Conservation (phyloP, 2,797 vertebrate species). For the Lepilemur ruficaudatus region DNA sequence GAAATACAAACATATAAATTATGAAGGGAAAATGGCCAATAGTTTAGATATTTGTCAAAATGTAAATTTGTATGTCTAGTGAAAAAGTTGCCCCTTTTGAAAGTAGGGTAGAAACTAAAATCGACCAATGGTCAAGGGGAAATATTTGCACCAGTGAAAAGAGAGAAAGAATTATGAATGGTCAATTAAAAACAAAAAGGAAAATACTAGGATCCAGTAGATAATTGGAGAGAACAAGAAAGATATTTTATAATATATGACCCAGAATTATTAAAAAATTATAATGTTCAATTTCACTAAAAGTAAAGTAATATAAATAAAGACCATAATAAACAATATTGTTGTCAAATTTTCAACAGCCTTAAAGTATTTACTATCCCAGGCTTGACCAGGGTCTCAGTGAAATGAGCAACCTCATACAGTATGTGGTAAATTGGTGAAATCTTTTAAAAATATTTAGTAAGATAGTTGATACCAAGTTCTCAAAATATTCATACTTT, state of each 20-base stretch:
- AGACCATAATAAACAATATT: not conserved
- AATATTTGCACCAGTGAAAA: not conserved
- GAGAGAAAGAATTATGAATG: not conserved
- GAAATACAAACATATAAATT: not conserved
- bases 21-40: not conserved
- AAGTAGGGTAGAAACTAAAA: slow-evolving; percentile 13
- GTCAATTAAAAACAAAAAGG: not conserved
- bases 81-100: not conserved
- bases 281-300: not conserved
- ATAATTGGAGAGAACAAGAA: not conserved
- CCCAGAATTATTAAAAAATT: not conserved
- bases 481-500: not conserved
- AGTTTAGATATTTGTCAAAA: not conserved
- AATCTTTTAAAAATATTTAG: not conserved
- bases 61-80: not conserved
- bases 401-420: not conserved
- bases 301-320: not conserved
- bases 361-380: slow-evolving; percentile 1
- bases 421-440: not conserved
- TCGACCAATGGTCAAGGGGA: not conserved
- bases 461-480: not conserved
- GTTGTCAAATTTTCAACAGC: not conserved
- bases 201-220: not conserved
- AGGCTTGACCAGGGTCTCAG: not conserved
- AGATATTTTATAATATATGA: not conserved